Evolutionary conservation across 2,797 vertebrate genomes (phyloP), one percentile per base, ranked within the genome.

Genomic region (Siniperca obscura): DNA sequence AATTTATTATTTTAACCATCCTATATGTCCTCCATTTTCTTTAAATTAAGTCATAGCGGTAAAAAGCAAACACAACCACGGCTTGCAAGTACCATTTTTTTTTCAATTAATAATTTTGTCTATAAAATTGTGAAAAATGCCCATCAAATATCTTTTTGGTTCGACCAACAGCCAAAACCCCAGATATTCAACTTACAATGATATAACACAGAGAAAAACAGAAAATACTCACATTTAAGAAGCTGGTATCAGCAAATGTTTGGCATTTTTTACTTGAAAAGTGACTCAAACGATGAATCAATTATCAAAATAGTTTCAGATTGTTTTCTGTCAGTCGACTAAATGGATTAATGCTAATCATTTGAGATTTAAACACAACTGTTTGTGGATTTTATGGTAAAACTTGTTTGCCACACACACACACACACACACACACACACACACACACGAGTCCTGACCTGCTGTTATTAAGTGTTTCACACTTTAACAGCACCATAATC

Each of bases 401-500:
- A 86, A 84, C 67, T 5, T 62, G 3, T 25, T 61, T 60, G 14
- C 16, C 60, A 25, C 67, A 40, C 14, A 56, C 53, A 27, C 40
- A 12, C 6, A 11, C 21, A 14, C 60, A 38, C 56, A 56, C 38
- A 27, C 60, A 61, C 27, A 75, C 42, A 56, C 27, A 55, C 16
- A 53, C 40, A 25, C 40, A 40, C 13, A 2, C 0, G 34, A 62
- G 25, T 55, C 42, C 60, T 71, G 53, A 70, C 64, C 55, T 48
- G 60, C 77, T 68, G 70, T 74, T 50, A 46, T 79, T 52, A 62
- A 66, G 77, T 78, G 67, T 81, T 85, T 86, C 42, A 73, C 82
- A 69, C 72, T 52, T 91, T 40, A 89, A 82, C 78, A 87, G 74
- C 82, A 72, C 57, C 36, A 80, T 84, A 74, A 86, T 89, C 77